Conservation (phyloP, 2,113 vertebrate species). For the Prinia subflava region DNA sequence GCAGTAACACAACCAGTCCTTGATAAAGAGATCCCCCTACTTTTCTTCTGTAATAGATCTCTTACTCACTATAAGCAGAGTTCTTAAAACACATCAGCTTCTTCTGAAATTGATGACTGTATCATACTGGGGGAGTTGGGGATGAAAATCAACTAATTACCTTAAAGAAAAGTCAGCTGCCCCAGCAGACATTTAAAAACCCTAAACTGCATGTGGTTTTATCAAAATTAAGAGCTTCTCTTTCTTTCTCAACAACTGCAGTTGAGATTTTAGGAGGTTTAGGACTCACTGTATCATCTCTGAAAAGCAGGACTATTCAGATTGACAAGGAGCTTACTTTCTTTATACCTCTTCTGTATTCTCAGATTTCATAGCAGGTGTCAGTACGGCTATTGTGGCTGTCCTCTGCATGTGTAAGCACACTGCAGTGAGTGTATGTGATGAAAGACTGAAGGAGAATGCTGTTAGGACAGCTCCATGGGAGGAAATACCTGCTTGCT, state of each 20-base stretch:
- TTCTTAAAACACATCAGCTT: neutral
- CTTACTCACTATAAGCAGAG: neutral
- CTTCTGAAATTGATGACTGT: neutral
- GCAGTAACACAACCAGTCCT: neutral
- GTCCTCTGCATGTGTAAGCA: neutral
- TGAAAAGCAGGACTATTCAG: neutral
- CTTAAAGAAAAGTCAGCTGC: neutral
- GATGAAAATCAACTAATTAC: neutral
- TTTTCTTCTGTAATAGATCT: neutral
- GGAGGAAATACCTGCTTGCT: conserved; percentile 85
- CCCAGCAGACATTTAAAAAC: neutral
- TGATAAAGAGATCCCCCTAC: neutral
- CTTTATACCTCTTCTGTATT: neutral
- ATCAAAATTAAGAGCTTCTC: neutral
- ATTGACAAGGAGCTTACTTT: neutral
- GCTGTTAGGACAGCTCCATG: neutral
- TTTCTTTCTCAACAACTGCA: neutral
- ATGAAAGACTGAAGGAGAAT: neutral
- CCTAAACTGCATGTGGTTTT: neutral
- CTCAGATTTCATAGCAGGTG: neutral
- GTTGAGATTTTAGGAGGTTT: neutral
- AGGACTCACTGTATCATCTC: neutral
- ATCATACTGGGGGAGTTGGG: neutral
- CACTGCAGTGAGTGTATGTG: neutral
- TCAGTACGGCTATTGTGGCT: neutral